Percentiles rank a stretch among this genome's conserved stretches.
These are phyloP conservation scores for Drosophila paramelanica DNA, from an alignment of 2,888 invertebrate genomes.

Conservation along the genomic window DNA sequence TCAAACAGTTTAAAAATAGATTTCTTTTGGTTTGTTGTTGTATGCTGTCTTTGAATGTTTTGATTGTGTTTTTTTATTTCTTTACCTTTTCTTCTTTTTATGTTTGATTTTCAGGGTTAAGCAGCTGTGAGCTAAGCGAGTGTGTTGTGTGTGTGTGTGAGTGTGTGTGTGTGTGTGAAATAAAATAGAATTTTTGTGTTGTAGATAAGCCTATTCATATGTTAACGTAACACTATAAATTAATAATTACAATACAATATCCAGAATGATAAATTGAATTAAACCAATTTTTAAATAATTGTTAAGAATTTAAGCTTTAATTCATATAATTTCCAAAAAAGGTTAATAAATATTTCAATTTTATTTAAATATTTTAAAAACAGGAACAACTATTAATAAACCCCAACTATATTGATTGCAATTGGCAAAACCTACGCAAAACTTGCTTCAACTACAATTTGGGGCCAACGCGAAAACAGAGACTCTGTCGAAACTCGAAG, in stretches of 20 bases:
- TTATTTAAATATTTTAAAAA: neutral
- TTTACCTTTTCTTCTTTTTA: conserved; percentile 5
- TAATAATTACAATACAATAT: neutral
- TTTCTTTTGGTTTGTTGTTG: conserved; percentile 19
- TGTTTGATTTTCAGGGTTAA: conserved; percentile 51
- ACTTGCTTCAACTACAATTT: conserved; percentile 14
- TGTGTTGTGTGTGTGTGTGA: neutral
- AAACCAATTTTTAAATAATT: neutral
- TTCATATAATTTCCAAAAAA: too few species aligned
- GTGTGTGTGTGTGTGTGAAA: neutral
- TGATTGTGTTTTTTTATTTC: conserved; percentile 8
- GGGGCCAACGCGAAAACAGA: neutral
- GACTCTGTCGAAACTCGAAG: neutral
- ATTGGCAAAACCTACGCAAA: conserved; percentile 14
- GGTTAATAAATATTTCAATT: neutral
- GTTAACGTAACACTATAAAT: conserved; percentile 5
- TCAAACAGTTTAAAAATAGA: conserved; percentile 52
- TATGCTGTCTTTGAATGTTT: conserved; percentile 27
- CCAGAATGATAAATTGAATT: neutral
- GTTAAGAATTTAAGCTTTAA: too few species aligned
- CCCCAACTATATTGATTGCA: conserved; percentile 13
- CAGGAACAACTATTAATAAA: too few species aligned
- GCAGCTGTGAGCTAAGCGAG: conserved; percentile 21
- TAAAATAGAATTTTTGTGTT: conserved; percentile 6
- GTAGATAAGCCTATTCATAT: conserved; percentile 1